Evolutionary conservation across 2,888 invertebrate genomes (phyloP), one percentile per base, ranked within the genome.

Genomic region (Eupithecia insigniata): DNA sequence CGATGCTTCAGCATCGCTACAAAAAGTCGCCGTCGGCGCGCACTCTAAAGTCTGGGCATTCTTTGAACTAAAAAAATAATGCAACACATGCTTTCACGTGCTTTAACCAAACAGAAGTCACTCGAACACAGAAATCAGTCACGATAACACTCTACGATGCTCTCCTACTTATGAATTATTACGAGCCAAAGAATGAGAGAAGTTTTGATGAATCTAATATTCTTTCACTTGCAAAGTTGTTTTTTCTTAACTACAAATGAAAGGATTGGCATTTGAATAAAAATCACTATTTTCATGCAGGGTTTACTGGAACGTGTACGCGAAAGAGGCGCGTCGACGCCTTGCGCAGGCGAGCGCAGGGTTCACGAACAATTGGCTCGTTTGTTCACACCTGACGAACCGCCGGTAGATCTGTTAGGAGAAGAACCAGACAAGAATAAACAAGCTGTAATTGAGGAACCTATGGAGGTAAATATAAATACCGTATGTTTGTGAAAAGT

Each of bases 301-400:
- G 96, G 96, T 62, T 90, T 98, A 2, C 85, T 98, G 68, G 96
- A 96, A 78, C 95, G 97, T 39, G 97, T 97, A 0, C 95, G 97
- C 46, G 97, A 97, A 84, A 95, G 96, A 51, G 97, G 97, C 0
- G 92, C 95, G 30, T 93, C 85, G 69, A 92, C 94, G 0, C 95
- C 96, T 64, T 95, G 95, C 3, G 96, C 96, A 76, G 95, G 95
- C 64, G 96, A 96, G 39, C 96, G 96, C 43, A 95, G 96, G 79
- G 96, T 97, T 81, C 97, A 97, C 81, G 96, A 97, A 79, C 97
- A 97, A 84, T 95, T 94, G 1, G 92, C 93, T 62, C 89, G 94
- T 0, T 85, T 94, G 78, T 94, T 94, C 88, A 89, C 93, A 2
- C 86, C 87, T 69, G 76, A 74, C 73, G 86, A 84, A 32, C 78